Conservation (phyloP, 2,113 vertebrate genomes). For the Philantomba maxwellii region DNA sequence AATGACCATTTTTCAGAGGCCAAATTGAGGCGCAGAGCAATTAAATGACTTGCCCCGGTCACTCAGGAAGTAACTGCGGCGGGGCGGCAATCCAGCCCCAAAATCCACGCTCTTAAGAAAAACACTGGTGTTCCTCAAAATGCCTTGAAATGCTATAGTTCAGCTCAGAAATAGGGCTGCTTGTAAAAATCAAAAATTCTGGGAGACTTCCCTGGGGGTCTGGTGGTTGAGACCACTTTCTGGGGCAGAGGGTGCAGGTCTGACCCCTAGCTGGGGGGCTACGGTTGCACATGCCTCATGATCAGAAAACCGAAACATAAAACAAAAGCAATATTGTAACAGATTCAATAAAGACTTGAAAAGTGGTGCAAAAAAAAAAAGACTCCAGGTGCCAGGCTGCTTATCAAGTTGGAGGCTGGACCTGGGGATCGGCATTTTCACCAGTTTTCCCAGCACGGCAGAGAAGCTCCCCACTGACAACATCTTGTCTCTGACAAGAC, state of each 20-base stretch:
- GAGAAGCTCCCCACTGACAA: not conserved
- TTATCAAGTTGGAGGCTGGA: not conserved
- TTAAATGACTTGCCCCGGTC: not conserved
- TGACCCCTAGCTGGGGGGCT: not conserved
- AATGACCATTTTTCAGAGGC: not conserved
- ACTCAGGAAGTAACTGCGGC: not conserved
- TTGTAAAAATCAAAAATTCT: not conserved
- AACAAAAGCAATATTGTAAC: not conserved
- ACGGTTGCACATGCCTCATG: accelerated
- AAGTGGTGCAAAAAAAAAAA: not conserved
- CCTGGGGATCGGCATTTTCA: not conserved
- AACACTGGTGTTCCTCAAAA: not conserved
- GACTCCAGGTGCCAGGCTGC: no score
- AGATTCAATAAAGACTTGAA: not conserved
- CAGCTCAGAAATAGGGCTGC: not conserved
- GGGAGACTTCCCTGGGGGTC: not conserved
- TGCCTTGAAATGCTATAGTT: not conserved
- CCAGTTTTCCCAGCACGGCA: not conserved
- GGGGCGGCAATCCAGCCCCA: not conserved
- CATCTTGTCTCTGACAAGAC: not conserved
- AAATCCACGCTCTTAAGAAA: not conserved
- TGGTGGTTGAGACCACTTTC: not conserved
- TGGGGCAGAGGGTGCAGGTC: not conserved
- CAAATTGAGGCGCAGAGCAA: not conserved
- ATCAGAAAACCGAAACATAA: not conserved